phyloP scores from a whole-genome alignment of 2,113 vertebrate genomes.

The Tragelaphus buxtoni region DNA sequence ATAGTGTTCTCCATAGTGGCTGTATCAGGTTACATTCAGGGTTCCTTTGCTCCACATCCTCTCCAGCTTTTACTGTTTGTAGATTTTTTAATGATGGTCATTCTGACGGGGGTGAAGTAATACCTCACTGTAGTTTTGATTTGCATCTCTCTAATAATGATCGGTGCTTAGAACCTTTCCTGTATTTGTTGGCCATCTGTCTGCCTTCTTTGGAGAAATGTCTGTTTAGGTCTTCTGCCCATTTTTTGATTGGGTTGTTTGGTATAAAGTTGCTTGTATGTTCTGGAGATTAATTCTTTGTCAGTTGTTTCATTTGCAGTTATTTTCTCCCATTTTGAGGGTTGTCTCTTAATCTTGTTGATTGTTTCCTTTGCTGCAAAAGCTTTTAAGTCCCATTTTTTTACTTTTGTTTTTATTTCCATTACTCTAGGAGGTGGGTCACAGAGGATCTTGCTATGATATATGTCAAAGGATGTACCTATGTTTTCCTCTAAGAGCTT shows the following conservation, averaged over 20 bases:
- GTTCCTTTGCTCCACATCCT: background rate
- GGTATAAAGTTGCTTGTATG: background rate
- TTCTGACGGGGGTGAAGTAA: background rate
- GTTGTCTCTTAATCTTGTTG: background rate
- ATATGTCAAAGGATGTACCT: background rate
- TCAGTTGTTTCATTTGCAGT: background rate
- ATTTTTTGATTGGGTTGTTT: background rate
- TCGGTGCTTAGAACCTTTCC: background rate
- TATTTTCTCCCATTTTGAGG: background rate
- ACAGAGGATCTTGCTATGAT: background rate
- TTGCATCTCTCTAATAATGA: background rate
- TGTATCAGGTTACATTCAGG: background rate
- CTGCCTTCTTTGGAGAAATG: background rate
- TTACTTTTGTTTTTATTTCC: background rate
- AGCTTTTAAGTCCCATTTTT: background rate
- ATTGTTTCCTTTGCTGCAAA: background rate
- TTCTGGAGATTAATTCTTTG: background rate
- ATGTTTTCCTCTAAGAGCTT: background rate
- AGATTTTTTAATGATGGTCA: background rate
- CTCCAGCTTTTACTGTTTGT: background rate
- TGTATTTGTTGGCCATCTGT: background rate
- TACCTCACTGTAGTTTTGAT: background rate
- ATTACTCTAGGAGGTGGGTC: background rate
- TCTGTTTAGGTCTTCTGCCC: background rate
- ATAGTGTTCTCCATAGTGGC: background rate